Conservation (phyloP, 2,888 invertebrate species). For the Troides aeacus region DNA sequence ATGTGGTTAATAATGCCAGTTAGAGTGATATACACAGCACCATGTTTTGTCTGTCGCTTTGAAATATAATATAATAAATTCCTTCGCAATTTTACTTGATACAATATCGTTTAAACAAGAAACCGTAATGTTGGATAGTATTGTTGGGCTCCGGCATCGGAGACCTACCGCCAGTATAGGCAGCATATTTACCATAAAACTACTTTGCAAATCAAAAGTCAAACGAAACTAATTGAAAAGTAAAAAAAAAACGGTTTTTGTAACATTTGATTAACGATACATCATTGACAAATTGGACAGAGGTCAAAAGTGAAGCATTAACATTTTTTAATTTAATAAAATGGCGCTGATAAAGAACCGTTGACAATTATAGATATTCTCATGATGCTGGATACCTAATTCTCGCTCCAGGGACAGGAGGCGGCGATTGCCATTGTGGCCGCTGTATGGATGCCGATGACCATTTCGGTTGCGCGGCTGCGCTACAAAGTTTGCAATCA, state of each 20-base stretch:
- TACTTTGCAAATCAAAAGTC: background rate
- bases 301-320: constrained; percentile 10
- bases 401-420: constrained; percentile 44
- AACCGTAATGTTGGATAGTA: too few relatives aligned
- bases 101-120: too few relatives aligned
- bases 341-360: constrained; percentile 4
- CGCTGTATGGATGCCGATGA: constrained; percentile 71
- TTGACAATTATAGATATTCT: constrained; percentile 33
- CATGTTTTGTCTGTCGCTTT: too few relatives aligned
- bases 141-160: too few relatives aligned
- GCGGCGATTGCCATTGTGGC: constrained; percentile 63
- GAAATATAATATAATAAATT: too few relatives aligned
- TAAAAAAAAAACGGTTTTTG: background rate
- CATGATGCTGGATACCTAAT: constrained; percentile 52
- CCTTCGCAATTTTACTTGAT: too few relatives aligned
- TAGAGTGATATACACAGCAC: too few relatives aligned
- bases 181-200: background rate
- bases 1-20: too few relatives aligned
- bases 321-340: constrained; percentile 5
- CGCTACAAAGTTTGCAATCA: constrained; percentile 77
- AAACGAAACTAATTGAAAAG: background rate
- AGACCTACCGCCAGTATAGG: too few relatives aligned
- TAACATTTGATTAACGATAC: background rate
- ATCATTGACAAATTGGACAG: constrained; percentile 4
- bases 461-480: constrained; percentile 76